A percentile compares a stretch with the other conserved stretches of the same genome.
Conservation (phyloP, 2,113 vertebrate genomes). For the Eidolon helvum region DNA sequence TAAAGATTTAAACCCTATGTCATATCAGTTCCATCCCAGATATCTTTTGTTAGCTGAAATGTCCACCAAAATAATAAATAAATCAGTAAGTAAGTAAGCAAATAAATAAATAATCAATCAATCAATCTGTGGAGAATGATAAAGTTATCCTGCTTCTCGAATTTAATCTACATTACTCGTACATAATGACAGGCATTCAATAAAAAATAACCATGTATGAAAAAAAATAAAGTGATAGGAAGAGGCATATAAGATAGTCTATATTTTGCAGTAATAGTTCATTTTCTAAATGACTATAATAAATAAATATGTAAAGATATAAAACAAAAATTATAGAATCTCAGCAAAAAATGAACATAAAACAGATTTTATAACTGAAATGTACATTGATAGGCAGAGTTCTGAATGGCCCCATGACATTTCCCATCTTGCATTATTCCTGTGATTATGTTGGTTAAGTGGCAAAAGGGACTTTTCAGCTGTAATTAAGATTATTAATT, state of each 20-base stretch:
- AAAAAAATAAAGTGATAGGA: background rate
- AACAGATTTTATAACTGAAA: background rate
- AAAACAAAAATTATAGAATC: background rate
- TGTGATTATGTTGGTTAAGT: background rate
- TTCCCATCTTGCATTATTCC: background rate
- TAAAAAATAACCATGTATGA: background rate
- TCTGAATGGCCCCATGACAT: background rate
- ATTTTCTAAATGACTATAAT: background rate
- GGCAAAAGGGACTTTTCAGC: background rate
- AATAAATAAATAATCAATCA: too few relatives aligned
- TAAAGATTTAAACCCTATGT: background rate
- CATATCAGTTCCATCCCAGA: background rate
- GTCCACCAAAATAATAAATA: background rate
- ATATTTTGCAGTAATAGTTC: background rate
- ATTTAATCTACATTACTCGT: background rate
- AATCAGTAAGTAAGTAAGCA: too few relatives aligned
- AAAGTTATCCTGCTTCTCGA: background rate
- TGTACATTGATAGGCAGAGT: background rate
- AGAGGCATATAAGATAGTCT: background rate
- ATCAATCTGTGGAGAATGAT: background rate
- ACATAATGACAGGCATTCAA: background rate
- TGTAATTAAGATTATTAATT: background rate
- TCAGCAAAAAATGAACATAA: background rate
- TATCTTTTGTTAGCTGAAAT: background rate
- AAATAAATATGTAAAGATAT: background rate